phyloP scores from a whole-genome alignment of 2,888 invertebrate genomes.

The Diaprepes abbreviatus region DNA sequence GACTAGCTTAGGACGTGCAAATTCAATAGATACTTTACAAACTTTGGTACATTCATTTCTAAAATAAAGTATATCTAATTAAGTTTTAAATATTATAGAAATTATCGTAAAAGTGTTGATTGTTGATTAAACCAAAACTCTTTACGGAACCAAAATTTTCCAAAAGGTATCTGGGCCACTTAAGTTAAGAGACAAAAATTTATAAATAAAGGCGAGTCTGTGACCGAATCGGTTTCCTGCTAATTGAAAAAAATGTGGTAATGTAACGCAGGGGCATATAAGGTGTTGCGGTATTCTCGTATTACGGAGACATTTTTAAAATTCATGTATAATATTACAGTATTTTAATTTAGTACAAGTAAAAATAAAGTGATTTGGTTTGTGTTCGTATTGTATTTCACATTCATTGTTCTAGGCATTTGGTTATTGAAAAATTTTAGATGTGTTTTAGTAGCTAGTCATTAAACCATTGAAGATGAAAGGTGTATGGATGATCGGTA shows the following conservation, averaged over 20 bases:
- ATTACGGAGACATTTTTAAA: constrained; percentile 1
- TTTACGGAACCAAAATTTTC: too few species aligned
- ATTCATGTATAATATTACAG: too few species aligned
- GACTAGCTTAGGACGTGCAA: neutral
- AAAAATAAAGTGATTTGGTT: too few species aligned
- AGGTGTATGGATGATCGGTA: neutral
- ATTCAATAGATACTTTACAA: neutral
- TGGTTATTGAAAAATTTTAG: too few species aligned
- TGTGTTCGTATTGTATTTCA: too few species aligned
- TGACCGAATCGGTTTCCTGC: neutral
- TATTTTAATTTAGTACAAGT: too few species aligned
- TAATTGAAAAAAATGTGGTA: constrained; percentile 4
- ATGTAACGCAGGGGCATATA: neutral
- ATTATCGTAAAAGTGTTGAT: too few species aligned
- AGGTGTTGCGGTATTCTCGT: constrained; percentile 5
- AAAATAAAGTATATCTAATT: too few species aligned
- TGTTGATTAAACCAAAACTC: too few species aligned
- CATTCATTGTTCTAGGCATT: too few species aligned
- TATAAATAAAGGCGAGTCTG: constrained; percentile 9
- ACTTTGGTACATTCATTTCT: too few species aligned
- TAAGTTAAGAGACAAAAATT: neutral
- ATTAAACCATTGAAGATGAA: neutral
- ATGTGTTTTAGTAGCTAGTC: neutral
- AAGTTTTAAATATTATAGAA: too few species aligned
- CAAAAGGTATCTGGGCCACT: neutral